phyloP scores from a whole-genome alignment of 2,888 invertebrate genomes.

The Drosophila paramelanica region DNA sequence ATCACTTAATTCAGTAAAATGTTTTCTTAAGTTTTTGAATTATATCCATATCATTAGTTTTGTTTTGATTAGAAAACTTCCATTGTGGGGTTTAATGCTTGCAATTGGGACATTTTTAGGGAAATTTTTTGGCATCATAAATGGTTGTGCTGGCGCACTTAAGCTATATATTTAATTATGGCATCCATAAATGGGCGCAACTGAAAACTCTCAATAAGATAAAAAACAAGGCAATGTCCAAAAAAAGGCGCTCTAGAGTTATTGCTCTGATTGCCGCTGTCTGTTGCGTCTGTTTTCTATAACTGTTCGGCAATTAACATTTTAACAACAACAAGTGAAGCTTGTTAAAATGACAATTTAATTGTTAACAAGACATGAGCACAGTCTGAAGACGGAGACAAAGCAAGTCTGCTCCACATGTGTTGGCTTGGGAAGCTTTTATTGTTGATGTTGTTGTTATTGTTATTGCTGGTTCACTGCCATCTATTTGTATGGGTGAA shows the following conservation, averaged over 20 bases:
- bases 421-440: conserved; percentile 71
- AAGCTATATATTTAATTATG: conserved; percentile 60
- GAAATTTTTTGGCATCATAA: conserved; percentile 17
- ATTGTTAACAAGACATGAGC: conserved; percentile 77
- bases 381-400: conserved; percentile 28
- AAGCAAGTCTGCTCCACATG: conserved; percentile 70
- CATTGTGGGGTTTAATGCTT: conserved; percentile 7
- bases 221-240: conserved; percentile 69
- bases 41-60: neutral
- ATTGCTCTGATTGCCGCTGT: conserved; percentile 66
- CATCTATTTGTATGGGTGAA: conserved; percentile 54
- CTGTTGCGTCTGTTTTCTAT: conserved; percentile 70
- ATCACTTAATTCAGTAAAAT: conserved; percentile 21
- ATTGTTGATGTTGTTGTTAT: conserved; percentile 39
- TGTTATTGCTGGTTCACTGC: conserved; percentile 34
- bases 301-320: conserved; percentile 83
- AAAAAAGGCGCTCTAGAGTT: conserved; percentile 65
- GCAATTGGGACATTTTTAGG: conserved; percentile 20
- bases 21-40: neutral
- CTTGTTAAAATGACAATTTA: conserved; percentile 84
- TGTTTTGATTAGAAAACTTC: conserved; percentile 7
- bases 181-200: conserved; percentile 52
- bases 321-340: conserved; percentile 71
- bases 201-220: conserved; percentile 34
- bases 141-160: conserved; percentile 36